Conservation (phyloP, 1,140 invertebrate genomes). For the Sitobion miscanthi region DNA sequence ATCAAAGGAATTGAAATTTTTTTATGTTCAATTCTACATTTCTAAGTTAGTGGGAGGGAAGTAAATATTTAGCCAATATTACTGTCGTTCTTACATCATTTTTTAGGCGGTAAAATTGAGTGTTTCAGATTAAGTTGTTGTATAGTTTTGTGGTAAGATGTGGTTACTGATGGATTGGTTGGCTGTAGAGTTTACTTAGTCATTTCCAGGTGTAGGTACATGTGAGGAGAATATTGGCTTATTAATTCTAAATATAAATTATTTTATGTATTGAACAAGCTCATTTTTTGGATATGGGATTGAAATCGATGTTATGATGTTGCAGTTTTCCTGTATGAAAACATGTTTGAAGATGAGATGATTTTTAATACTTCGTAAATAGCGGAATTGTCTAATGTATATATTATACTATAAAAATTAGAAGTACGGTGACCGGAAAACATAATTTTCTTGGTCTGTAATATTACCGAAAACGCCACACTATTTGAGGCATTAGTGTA, state of each 20-base stretch:
- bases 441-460: not conserved
- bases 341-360: not conserved
- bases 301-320: not conserved
- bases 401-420: no score
- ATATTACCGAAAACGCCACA: not conserved
- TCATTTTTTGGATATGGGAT: not conserved
- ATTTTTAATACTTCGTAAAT: not conserved
- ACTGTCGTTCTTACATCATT: no score
- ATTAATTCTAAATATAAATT: not conserved
- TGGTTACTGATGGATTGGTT: not conserved
- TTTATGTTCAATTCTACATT: no score
- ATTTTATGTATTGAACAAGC: not conserved
- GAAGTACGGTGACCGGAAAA: no score
- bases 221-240: not conserved
- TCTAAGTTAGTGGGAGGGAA: no score
- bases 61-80: no score
- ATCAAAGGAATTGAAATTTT: no score
- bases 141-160: not conserved
- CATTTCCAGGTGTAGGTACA: not conserved
- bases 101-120: no score
- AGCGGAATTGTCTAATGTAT: no score
- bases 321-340: not conserved
- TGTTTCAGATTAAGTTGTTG: not conserved
- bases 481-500: not conserved
- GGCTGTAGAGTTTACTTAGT: not conserved